phyloP scores from a whole-genome alignment of 2,888 invertebrate genomes.

The Deilephila porcellus region DNA sequence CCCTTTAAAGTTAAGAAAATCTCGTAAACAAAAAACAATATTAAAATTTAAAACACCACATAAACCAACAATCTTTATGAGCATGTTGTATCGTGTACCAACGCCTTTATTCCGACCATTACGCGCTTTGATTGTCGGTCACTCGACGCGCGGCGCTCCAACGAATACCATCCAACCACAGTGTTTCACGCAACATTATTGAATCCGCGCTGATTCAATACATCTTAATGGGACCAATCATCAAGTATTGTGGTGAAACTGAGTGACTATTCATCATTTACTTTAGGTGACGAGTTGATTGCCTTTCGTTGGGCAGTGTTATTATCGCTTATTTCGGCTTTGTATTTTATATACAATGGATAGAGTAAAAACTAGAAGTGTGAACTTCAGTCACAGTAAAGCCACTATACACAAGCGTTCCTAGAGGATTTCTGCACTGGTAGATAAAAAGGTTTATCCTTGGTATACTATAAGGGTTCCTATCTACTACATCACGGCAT shows the following conservation, averaged over 20 bases:
- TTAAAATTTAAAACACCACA: background rate
- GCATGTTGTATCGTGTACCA: background rate
- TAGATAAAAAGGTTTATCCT: too few species aligned
- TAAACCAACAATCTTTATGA: background rate
- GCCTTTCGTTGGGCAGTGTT: background rate
- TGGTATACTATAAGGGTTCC: too few species aligned
- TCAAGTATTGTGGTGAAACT: constrained; percentile 6
- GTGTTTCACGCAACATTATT: constrained; percentile 18
- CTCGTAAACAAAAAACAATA: background rate
- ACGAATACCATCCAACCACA: constrained; percentile 10
- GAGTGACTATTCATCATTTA: background rate
- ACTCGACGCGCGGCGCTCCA: constrained; percentile 4
- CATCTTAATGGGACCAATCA: constrained; percentile 11
- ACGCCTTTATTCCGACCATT: constrained; percentile 2
- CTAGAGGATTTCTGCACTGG: too few species aligned
- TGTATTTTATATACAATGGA: too few species aligned
- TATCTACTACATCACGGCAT: too few species aligned
- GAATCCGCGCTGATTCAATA: constrained; percentile 8
- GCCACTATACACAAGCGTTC: too few species aligned
- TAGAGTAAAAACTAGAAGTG: too few species aligned
- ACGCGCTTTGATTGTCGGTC: constrained; percentile 24
- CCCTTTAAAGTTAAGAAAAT: too few species aligned
- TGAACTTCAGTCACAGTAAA: too few species aligned
- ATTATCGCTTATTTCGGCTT: too few species aligned
- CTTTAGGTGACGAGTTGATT: background rate